Conservation (phyloP, 2,797 vertebrate genomes). For the Antennarius maculatus region DNA sequence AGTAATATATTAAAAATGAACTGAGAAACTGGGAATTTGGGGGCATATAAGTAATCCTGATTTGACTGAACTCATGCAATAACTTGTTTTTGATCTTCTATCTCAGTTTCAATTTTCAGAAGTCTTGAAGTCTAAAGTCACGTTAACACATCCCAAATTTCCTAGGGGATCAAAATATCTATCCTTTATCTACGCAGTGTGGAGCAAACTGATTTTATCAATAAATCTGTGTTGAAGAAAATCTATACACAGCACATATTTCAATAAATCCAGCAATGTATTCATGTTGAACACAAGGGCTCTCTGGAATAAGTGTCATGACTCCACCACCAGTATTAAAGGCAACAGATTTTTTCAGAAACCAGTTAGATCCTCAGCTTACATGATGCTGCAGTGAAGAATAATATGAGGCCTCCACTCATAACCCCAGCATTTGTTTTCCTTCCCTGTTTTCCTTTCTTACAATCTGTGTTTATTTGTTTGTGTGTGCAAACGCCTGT, state of each 20-base stretch:
- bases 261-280: constrained; percentile 6
- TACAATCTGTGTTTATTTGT: constrained; percentile 57
- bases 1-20: not conserved
- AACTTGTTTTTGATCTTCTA: not conserved
- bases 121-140: too few relatives aligned
- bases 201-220: not conserved
- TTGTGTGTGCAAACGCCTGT: constrained; percentile 47
- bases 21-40: not conserved
- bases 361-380: constrained; percentile 39
- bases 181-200: too few relatives aligned
- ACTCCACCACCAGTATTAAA: constrained; percentile 40
- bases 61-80: not conserved
- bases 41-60: not conserved
- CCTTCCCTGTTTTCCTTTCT: constrained; percentile 34
- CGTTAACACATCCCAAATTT: too few relatives aligned
- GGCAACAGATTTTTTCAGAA: constrained; percentile 47
- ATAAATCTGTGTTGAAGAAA: not conserved
- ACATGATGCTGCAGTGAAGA: constrained; percentile 22
- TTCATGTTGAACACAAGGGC: constrained; percentile 16
- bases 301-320: constrained; percentile 1
- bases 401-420: constrained; percentile 9
- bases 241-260: not conserved
- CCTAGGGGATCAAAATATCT: too few relatives aligned
- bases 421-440: constrained; percentile 43
- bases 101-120: not conserved